These are phyloP conservation scores for Macrophya alboannulata DNA, from an alignment of 2,888 invertebrate genomes.

Conservation along the genomic window DNA sequence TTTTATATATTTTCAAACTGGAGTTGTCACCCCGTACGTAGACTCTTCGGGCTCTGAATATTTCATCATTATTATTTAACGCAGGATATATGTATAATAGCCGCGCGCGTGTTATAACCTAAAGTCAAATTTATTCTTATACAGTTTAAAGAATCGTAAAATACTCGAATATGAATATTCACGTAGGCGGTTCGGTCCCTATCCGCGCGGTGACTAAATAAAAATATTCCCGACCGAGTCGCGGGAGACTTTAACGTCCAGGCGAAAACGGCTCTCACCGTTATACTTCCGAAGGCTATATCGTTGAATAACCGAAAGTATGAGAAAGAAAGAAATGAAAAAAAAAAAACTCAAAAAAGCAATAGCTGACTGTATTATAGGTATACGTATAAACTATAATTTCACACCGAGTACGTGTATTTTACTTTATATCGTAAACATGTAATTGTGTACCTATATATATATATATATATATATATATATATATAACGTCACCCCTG, in stretches of 20 bases:
- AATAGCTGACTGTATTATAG: neutral
- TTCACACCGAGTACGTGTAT: constrained; percentile 8
- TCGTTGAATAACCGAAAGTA: too few relatives aligned
- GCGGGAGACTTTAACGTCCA: constrained; percentile 54
- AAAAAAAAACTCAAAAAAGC: neutral
- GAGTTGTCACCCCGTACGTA: neutral
- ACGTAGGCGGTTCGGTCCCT: neutral
- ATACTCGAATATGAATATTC: constrained; percentile 45
- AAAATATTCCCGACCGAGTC: constrained; percentile 36
- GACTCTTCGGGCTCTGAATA: neutral
- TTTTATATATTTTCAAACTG: neutral
- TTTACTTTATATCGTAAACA: constrained; percentile 8
- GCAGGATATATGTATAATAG: neutral
- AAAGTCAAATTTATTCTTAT: neutral
- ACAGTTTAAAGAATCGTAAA: constrained; percentile 33
- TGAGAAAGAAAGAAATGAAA: neutral
- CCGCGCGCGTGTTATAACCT: neutral
- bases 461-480: too few relatives aligned
- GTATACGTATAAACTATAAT: neutral
- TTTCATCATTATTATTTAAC: neutral
- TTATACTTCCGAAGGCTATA: neutral
- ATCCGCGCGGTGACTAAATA: neutral
- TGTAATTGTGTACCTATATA: neutral
- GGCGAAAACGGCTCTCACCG: constrained; percentile 6
- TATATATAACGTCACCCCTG: too few relatives aligned